Conservation (phyloP, 92 coral and sea anemone species). For the Heteractis magnifica region DNA sequence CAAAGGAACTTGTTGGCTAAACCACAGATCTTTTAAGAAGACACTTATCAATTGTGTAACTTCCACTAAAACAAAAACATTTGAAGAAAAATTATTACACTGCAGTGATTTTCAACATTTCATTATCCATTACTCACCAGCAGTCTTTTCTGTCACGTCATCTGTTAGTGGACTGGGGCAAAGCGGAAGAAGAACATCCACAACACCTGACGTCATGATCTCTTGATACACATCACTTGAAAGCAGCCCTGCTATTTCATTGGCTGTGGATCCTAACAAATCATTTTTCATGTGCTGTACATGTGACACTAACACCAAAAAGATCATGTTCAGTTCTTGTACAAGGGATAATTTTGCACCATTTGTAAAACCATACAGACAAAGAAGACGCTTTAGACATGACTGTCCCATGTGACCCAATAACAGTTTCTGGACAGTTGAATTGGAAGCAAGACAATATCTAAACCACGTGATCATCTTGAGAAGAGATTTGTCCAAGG, state of each 20-base stretch:
- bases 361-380: slow-evolving; percentile 20
- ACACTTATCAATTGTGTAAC: slow-evolving; percentile 40
- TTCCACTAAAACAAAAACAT: background rate
- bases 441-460: slow-evolving; percentile 32
- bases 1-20: slow-evolving; percentile 29
- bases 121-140: background rate
- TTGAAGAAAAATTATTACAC: background rate
- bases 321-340: slow-evolving; percentile 44
- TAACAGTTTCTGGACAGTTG: slow-evolving; percentile 26
- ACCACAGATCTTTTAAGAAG: slow-evolving; percentile 60
- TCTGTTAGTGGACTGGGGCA: slow-evolving; percentile 32
- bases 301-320: slow-evolving; percentile 37
- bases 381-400: slow-evolving; percentile 20
- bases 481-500: background rate
- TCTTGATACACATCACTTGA: slow-evolving; percentile 28
- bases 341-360: background rate
- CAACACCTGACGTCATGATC: slow-evolving; percentile 32
- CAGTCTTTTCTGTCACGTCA: background rate
- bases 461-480: slow-evolving; percentile 47
- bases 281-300: slow-evolving; percentile 37
- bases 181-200: slow-evolving; percentile 39
- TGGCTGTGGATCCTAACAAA: slow-evolving; percentile 18
- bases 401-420: slow-evolving; percentile 17
- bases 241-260: slow-evolving; percentile 22
- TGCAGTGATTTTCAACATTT: too few species aligned